A percentile compares a stretch with the other conserved stretches of the same genome.
Evolutionary conservation across 1,140 invertebrate genomes (phyloP).

Genomic region (Trichonephila inaurata): DNA sequence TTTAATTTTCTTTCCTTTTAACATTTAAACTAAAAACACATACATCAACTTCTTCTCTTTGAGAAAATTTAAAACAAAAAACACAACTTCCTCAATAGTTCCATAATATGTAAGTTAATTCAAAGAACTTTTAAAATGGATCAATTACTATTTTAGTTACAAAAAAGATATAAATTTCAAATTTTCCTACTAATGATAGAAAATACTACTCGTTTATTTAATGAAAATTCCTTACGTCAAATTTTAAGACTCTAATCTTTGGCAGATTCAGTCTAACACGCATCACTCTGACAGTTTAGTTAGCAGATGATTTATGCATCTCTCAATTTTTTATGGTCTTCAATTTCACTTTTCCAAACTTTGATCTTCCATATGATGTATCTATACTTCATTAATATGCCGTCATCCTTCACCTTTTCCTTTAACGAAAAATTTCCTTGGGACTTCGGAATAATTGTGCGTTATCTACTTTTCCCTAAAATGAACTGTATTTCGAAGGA

Average conservation of each 20-base stretch:
- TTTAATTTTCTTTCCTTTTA: too few species aligned
- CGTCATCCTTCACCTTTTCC: background rate
- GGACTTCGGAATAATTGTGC: too few species aligned
- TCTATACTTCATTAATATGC: background rate
- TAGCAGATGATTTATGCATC: background rate
- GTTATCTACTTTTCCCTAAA: too few species aligned
- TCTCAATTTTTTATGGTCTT: background rate
- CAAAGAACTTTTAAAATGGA: background rate
- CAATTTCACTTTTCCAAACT: background rate
- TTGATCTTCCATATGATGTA: background rate
- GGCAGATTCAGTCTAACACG: background rate
- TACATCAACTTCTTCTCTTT: too few species aligned
- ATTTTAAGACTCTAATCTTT: background rate
- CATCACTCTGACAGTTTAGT: slow-evolving; percentile 24
- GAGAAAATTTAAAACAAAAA: too few species aligned
- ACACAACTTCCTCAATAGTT: too few species aligned
- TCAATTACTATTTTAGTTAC: background rate
- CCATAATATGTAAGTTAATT: background rate
- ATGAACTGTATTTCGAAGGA: too few species aligned
- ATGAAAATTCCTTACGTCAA: background rate
- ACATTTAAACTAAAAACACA: too few species aligned
- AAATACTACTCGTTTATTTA: background rate
- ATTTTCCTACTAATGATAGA: background rate
- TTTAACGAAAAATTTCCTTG: background rate
- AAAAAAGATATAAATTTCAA: background rate